Conservation (phyloP, 2,797 vertebrate species). For the Okamejei kenojei region DNA sequence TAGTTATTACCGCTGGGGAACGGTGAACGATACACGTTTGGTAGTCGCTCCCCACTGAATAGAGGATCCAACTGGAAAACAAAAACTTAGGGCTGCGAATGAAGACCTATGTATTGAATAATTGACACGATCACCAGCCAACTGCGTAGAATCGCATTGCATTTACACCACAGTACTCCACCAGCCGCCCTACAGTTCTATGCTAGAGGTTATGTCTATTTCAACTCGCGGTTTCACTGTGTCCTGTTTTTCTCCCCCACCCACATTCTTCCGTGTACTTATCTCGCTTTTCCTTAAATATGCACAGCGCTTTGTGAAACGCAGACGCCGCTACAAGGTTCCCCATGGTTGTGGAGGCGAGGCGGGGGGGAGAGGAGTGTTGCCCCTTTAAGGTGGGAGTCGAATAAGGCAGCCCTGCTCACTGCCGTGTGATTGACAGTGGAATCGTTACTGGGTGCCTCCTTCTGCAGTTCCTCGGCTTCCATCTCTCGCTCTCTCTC, state of each 20-base stretch:
- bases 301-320: background rate
- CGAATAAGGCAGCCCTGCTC: conserved; percentile 1
- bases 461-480: background rate
- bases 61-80: background rate
- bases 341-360: background rate
- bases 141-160: background rate
- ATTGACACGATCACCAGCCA: background rate
- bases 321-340: background rate
- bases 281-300: background rate
- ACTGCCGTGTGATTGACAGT: conserved; percentile 12
- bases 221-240: background rate
- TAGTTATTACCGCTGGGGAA: background rate
- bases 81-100: background rate
- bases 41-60: background rate
- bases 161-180: background rate
- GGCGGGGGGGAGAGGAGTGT: background rate
- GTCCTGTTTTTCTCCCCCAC: background rate
- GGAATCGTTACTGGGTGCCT: background rate
- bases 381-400: conserved; percentile 22
- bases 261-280: background rate
- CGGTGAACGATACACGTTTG: background rate
- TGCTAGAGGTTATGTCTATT: too few relatives aligned
- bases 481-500: conserved; percentile 2
- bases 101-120: background rate
- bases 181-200: background rate